phyloP scores from a whole-genome alignment of 2,888 invertebrate species.

The Drosophila anomelani region DNA sequence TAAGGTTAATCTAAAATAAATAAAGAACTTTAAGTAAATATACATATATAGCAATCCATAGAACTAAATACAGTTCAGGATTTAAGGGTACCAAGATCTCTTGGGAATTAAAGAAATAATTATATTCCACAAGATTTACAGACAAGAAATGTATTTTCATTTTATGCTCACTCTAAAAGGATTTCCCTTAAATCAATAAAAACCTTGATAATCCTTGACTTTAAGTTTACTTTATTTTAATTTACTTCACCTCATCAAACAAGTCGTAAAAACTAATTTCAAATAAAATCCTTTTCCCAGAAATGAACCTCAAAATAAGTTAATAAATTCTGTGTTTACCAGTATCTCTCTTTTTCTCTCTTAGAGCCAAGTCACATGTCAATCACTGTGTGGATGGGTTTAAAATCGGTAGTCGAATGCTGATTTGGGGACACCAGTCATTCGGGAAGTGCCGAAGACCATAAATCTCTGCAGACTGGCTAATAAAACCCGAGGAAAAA shows the following conservation, averaged over 20 bases:
- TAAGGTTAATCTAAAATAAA: too few relatives aligned
- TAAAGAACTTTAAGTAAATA: too few relatives aligned
- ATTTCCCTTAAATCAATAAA: background rate
- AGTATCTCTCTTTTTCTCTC: slow-evolving; percentile 1
- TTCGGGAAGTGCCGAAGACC: slow-evolving; percentile 21
- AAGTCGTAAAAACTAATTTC: background rate
- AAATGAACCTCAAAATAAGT: slow-evolving; percentile 1
- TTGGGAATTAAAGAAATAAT: too few relatives aligned
- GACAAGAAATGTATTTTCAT: background rate
- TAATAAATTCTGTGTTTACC: slow-evolving; percentile 13
- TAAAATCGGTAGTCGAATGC: slow-evolving; percentile 22
- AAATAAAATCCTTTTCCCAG: slow-evolving; percentile 3
- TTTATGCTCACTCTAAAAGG: background rate
- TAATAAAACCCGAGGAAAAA: slow-evolving; percentile 22
- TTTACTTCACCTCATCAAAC: background rate
- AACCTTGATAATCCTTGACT: background rate
- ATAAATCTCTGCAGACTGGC: slow-evolving; percentile 64
- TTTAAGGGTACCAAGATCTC: background rate
- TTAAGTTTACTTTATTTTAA: background rate
- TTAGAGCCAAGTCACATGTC: slow-evolving; percentile 30
- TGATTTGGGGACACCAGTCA: slow-evolving; percentile 35
- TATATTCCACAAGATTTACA: too few relatives aligned
- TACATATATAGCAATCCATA: too few relatives aligned
- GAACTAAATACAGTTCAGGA: too few relatives aligned
- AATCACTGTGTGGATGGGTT: slow-evolving; percentile 15